A percentile compares a stretch with the other conserved stretches of the same genome.
phyloP scores from a whole-genome alignment of 1,140 invertebrate genomes.

The Cryptotermes secundus region DNA sequence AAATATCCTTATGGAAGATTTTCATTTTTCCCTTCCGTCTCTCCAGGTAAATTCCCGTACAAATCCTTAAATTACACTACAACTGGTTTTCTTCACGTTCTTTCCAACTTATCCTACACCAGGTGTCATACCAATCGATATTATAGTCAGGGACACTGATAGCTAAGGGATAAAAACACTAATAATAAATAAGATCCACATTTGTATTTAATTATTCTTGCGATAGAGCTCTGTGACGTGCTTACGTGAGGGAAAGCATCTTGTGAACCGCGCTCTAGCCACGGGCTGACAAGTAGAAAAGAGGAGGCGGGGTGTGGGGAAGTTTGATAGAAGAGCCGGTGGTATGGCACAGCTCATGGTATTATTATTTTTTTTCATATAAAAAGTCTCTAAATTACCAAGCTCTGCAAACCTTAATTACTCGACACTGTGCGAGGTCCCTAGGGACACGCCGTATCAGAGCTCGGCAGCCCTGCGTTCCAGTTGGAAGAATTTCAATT shows the following conservation, averaged over 20 bases:
- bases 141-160: no score
- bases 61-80: no score
- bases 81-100: no score
- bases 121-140: no score
- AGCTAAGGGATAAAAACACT: no score
- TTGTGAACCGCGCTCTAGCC: background rate
- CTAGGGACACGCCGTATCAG: background rate
- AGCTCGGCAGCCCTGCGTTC: slow-evolving; percentile 2
- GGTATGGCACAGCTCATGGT: background rate
- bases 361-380: slow-evolving; percentile 3
- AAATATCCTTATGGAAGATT: no score
- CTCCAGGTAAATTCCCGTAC: no score
- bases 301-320: background rate
- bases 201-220: no score
- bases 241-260: background rate
- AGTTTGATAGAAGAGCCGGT: background rate
- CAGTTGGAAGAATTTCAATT: slow-evolving; percentile 19
- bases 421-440: background rate
- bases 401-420: slow-evolving; percentile 8
- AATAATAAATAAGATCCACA: no score
- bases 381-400: slow-evolving; percentile 11
- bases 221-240: no score
- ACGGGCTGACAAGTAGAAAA: background rate
- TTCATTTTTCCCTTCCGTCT: no score
- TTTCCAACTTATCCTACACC: no score